Percentiles rank a stretch among this genome's conserved stretches.
phyloP scores from a whole-genome alignment of 2,113 vertebrate species.

The Macquaria australasica region DNA sequence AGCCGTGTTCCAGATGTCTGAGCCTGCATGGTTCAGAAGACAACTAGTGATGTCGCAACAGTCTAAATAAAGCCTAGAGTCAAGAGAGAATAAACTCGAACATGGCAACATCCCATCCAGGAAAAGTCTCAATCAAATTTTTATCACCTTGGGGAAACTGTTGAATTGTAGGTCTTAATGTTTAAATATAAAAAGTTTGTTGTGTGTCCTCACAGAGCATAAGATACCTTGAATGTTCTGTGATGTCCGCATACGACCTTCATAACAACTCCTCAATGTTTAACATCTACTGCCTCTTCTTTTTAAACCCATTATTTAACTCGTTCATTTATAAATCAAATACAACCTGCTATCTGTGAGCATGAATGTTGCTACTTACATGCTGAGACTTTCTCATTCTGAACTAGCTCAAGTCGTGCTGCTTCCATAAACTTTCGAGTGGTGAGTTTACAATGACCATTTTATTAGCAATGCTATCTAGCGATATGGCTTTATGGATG shows the following conservation, averaged over 20 bases:
- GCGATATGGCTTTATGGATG: background rate
- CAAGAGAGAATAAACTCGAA: background rate
- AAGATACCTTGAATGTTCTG: background rate
- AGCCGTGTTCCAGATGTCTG: constrained; percentile 1
- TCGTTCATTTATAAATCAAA: background rate
- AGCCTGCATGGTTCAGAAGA: background rate
- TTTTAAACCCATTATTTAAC: background rate
- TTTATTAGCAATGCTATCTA: background rate
- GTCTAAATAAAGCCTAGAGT: background rate
- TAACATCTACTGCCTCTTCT: background rate
- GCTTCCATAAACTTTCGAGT: background rate
- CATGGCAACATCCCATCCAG: background rate
- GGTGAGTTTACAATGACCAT: background rate
- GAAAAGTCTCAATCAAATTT: constrained; percentile 34
- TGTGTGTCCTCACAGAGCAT: background rate
- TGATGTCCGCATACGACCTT: background rate
- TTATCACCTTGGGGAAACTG: constrained; percentile 37
- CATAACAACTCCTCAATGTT: background rate
- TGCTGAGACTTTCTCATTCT: background rate
- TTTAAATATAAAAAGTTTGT: constrained; percentile 42
- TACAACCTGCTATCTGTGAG: background rate
- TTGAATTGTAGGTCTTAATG: constrained; percentile 21
- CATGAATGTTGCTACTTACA: no score
- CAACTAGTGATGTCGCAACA: constrained; percentile 4
- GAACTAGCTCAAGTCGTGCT: accelerated